phyloP scores from a whole-genome alignment of 1,140 invertebrate genomes.

The Bombus ignitus region DNA sequence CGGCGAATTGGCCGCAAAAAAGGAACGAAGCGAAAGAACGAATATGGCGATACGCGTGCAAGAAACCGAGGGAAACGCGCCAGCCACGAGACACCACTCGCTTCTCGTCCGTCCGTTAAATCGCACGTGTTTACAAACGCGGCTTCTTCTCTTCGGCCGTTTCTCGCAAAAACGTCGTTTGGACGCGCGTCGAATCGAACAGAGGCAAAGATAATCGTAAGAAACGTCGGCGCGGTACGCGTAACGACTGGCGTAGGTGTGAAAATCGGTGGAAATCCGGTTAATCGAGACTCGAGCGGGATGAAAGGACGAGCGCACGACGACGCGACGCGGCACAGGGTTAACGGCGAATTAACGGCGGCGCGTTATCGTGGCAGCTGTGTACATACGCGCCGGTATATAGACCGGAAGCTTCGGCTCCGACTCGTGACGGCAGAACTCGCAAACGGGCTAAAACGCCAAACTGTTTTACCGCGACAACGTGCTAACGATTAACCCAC shows the following conservation, averaged over 20 bases:
- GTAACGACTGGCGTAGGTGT: not conserved
- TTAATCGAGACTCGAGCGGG: not conserved
- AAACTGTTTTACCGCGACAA: constrained; percentile 80
- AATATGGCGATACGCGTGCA: not conserved
- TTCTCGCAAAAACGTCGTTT: not conserved
- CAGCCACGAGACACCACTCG: no score
- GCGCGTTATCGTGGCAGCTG: constrained; percentile 10
- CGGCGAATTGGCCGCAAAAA: constrained; percentile 31
- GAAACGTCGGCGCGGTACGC: not conserved
- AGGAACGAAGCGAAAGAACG: not conserved
- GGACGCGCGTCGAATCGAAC: not conserved
- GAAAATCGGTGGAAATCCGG: constrained; percentile 2
- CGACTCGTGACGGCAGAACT: not conserved
- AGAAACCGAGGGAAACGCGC: not conserved
- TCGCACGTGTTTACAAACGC: constrained; percentile 9
- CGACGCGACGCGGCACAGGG: not conserved
- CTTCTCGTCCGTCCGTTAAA: not conserved
- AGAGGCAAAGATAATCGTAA: not conserved
- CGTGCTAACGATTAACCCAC: constrained; percentile 79
- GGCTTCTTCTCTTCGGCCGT: not conserved
- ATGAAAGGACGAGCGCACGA: not conserved
- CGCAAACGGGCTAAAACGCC: constrained; percentile 67
- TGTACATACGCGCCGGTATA: not conserved
- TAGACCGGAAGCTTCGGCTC: constrained; percentile 33
- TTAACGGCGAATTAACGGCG: constrained; percentile 24